Conservation (phyloP, 2,888 invertebrate species). For the Lutraria lutraria region DNA sequence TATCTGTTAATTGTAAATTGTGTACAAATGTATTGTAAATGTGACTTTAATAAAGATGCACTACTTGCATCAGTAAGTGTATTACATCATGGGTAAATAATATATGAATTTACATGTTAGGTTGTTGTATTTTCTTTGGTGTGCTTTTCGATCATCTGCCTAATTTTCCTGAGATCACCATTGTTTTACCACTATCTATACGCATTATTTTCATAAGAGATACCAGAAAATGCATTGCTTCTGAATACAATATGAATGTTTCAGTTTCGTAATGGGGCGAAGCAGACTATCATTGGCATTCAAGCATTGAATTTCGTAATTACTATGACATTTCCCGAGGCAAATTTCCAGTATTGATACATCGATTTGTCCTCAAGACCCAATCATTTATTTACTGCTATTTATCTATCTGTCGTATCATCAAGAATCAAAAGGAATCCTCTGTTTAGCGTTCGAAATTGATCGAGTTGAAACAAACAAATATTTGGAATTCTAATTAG, state of each 20-base stretch:
- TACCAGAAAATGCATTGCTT: not conserved
- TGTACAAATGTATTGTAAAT: too few relatives aligned
- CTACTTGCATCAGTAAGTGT: too few relatives aligned
- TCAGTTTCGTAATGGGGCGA: not conserved
- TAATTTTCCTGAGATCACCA: too few relatives aligned
- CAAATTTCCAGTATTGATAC: not conserved
- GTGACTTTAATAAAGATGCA: too few relatives aligned
- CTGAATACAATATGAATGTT: not conserved
- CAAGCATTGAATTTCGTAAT: not conserved
- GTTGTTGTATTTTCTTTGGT: too few relatives aligned
- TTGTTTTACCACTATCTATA: not conserved
- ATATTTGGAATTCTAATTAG: conserved; percentile 17
- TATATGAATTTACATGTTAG: too few relatives aligned
- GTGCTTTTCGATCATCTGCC: too few relatives aligned
- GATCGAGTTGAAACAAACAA: not conserved
- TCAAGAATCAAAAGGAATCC: not conserved
- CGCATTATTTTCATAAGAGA: not conserved
- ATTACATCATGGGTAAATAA: too few relatives aligned
- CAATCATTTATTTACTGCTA: conserved; percentile 1
- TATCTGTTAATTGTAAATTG: too few relatives aligned
- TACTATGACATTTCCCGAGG: not conserved
- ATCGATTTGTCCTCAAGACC: not conserved
- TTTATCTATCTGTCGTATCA: conserved; percentile 14
- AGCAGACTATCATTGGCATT: not conserved
- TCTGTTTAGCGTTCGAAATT: conserved; percentile 4